Conservation (phyloP, 2,113 vertebrate genomes). For the Carassius auratus region DNA sequence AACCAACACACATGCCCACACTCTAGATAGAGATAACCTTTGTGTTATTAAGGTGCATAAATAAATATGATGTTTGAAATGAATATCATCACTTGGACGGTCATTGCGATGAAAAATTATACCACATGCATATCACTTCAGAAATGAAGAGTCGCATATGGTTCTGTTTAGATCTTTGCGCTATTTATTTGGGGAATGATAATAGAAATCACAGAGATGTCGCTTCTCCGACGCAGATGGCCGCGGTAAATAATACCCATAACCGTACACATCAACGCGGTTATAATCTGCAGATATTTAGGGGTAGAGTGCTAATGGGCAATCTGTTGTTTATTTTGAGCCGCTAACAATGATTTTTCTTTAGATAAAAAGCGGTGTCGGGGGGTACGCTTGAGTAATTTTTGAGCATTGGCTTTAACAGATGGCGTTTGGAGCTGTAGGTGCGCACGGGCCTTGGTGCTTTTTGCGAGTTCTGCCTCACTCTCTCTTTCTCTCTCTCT, state of each 20-base stretch:
- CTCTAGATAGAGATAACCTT: slow-evolving; percentile 46
- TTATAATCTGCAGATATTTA: slow-evolving; percentile 81
- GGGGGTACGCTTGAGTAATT: slow-evolving; percentile 83
- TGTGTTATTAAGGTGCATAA: slow-evolving; percentile 52
- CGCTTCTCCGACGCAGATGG: slow-evolving; percentile 64
- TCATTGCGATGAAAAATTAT: slow-evolving; percentile 56
- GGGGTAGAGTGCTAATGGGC: slow-evolving; percentile 84
- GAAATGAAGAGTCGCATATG: slow-evolving; percentile 58
- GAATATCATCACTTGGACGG: slow-evolving; percentile 43
- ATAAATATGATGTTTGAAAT: slow-evolving; percentile 52
- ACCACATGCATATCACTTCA: slow-evolving; percentile 58
- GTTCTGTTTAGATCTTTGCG: slow-evolving; percentile 53
- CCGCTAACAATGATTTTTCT: slow-evolving; percentile 92
- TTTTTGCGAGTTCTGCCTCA: slow-evolving; percentile 50
- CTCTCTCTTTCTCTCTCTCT: slow-evolving; percentile 48
- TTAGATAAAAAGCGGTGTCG: slow-evolving; percentile 85
- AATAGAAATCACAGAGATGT: slow-evolving; percentile 49
- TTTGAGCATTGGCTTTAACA: slow-evolving; percentile 87
- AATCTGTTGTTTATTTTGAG: slow-evolving; percentile 92
- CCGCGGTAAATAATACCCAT: slow-evolving; percentile 66
- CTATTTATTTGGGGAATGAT: slow-evolving; percentile 54
- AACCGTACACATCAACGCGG: slow-evolving; percentile 75
- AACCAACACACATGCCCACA: slow-evolving; percentile 33
- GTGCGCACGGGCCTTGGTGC: slow-evolving; percentile 72
- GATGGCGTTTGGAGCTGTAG: slow-evolving; percentile 83